phyloP scores from a whole-genome alignment of 2,113 vertebrate genomes.

The Myrmecobius fasciatus region DNA sequence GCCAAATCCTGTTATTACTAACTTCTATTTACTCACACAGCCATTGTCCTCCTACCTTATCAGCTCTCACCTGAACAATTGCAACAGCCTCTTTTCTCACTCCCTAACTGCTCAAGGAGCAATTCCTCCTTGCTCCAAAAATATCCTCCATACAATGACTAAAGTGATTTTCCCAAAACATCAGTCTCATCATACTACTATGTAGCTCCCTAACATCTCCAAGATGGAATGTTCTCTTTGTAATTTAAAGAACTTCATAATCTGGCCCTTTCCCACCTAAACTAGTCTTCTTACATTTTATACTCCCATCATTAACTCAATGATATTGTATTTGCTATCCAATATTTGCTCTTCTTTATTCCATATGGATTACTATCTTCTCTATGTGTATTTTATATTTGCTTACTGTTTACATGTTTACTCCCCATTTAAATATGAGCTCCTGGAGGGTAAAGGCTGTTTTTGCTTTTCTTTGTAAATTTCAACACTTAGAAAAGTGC shows the following conservation, averaged over 20 bases:
- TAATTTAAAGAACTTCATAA: background rate
- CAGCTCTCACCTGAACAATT: background rate
- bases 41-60: background rate
- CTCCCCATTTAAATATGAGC: background rate
- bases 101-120: background rate
- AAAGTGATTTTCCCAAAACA: too few species aligned
- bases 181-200: too few species aligned
- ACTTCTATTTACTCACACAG: background rate
- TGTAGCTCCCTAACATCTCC: background rate
- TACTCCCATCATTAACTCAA: background rate
- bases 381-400: background rate
- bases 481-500: background rate
- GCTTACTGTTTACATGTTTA: background rate
- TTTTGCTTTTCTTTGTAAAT: background rate
- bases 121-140: background rate
- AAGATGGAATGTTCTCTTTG: background rate
- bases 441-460: background rate
- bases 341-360: background rate
- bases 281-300: background rate
- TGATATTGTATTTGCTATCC: background rate
- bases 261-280: background rate
- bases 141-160: background rate
- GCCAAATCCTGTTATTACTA: background rate
- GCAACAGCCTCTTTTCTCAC: background rate
- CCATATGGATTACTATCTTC: background rate